A percentile compares a stretch with the other conserved stretches of the same genome.
Evolutionary conservation across 37 sponge, comb jelly and placozoan species (phyloP).

Genomic region (Halichondria panicea): DNA sequence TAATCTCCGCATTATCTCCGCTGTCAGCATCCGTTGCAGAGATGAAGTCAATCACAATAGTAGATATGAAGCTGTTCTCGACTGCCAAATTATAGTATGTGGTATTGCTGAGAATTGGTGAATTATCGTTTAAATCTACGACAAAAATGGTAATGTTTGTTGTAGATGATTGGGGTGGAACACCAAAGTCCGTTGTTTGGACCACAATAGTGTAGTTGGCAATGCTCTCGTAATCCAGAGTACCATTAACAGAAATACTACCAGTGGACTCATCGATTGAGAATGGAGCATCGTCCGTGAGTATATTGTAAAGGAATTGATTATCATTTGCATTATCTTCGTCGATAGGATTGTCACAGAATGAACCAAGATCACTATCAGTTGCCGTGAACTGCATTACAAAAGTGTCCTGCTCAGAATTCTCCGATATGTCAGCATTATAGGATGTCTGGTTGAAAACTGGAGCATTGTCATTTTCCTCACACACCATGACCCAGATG

Average conservation of each 20-base stretch:
- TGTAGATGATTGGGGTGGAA: conserved; percentile 34
- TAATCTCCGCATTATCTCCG: conserved; percentile 31
- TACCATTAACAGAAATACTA: conserved; percentile 42
- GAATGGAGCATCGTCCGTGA: conserved; percentile 37
- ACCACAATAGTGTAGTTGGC: conserved; percentile 28
- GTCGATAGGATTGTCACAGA: conserved; percentile 26
- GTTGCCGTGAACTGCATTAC: conserved; percentile 29
- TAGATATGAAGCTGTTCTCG: conserved; percentile 49
- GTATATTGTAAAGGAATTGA: conserved; percentile 9
- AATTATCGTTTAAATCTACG: conserved; percentile 82
- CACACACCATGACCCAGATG: conserved; percentile 55
- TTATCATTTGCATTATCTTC: conserved; percentile 24
- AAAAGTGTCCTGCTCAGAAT: not conserved
- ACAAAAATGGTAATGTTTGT: conserved; percentile 44
- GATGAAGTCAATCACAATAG: conserved; percentile 20
- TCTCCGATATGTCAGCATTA: conserved; percentile 25
- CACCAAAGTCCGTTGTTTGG: conserved; percentile 44
- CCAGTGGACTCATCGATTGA: conserved; percentile 32
- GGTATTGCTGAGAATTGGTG: conserved; percentile 33
- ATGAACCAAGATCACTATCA: conserved; percentile 57
- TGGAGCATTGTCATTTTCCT: conserved; percentile 75
- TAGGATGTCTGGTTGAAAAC: conserved; percentile 13
- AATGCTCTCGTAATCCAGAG: conserved; percentile 40
- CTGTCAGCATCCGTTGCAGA: conserved; percentile 53
- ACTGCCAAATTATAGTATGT: conserved; percentile 28